Evolutionary conservation across 1,140 invertebrate species (phyloP), one percentile per base, ranked within the genome.

Genomic region (Portunus trituberculatus): DNA sequence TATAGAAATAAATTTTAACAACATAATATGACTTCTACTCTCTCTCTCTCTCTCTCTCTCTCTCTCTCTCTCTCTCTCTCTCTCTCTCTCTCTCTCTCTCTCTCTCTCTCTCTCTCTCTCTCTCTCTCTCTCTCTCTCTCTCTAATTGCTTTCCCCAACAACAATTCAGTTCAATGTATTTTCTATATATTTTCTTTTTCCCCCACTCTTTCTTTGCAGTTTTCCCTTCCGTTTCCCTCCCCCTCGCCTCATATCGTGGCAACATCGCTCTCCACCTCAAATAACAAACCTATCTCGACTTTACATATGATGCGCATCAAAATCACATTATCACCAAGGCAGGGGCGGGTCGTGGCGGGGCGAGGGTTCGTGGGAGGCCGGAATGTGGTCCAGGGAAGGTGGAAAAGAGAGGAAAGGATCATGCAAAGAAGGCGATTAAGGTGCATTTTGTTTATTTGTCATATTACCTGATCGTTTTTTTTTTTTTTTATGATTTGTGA

Each of bases 21-120:
- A n/a, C n/a, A n/a, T n/a, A n/a, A n/a, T n/a, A n/a, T n/a, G n/a
- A n/a, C 14, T 52, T 52, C 48, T 52, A 14, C 8, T 59, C 52
- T 59, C 52, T 59, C 52, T 59, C 52, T 76, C 67, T 76, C 67
- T 76, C 67, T 16, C 67, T n/a, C 20, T n/a, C 20, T n/a, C 67
- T 76, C 67, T 76, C 67, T 76, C 67, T 76, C 67, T 76, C 67
- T 76, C 67, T 76, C 67, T 76, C 67, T 76, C 67, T 76, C 67
- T 76, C 67, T 76, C 67, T 76, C 67, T 76, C 67, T 76, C 67
- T 76, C 67, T 76, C 67, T 76, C 67, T 76, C 52, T 52, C 52
- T 59, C 52, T 59, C 52, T 59, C 52, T 76, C 67, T 76, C 67
- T 76, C 67, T 76, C 67, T 76, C 67, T 76, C 67, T 76, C 67